phyloP scores from a whole-genome alignment of 1,140 invertebrate species.

The Heliconius nattereri region DNA sequence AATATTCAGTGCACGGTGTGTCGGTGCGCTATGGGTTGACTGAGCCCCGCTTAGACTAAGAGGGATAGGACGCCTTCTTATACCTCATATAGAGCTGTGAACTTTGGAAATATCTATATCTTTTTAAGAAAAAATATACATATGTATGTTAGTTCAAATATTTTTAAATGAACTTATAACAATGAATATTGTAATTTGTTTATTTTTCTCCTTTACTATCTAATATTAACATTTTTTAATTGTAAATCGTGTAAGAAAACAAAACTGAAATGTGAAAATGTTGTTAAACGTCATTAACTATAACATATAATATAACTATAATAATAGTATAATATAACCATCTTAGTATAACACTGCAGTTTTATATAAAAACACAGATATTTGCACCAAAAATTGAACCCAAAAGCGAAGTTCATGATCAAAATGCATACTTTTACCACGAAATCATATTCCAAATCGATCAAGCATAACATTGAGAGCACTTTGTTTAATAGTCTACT shows the following conservation, averaged over 20 bases:
- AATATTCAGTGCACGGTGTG: not conserved
- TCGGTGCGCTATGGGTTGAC: constrained; percentile 1
- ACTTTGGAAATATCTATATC: not conserved
- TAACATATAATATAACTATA: too few relatives aligned
- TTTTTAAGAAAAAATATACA: not conserved
- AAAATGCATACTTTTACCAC: not conserved
- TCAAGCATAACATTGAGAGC: not conserved
- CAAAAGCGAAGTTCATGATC: not conserved
- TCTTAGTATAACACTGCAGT: too few relatives aligned
- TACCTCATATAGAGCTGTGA: not conserved
- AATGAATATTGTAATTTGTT: too few relatives aligned
- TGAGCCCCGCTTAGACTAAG: not conserved
- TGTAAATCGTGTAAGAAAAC: too few relatives aligned
- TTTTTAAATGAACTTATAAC: too few relatives aligned
- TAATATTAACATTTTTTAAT: too few relatives aligned
- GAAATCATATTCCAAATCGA: not conserved
- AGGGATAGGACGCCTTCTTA: not conserved
- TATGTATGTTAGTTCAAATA: too few relatives aligned
- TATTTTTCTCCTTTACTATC: too few relatives aligned
- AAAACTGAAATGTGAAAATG: too few relatives aligned
- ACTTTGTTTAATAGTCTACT: not conserved
- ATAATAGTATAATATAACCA: too few relatives aligned
- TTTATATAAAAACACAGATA: too few relatives aligned
- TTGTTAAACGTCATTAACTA: too few relatives aligned
- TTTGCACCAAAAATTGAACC: not conserved